Percentiles rank a stretch among this genome's conserved stretches.
These are phyloP conservation scores for Diadema setosum DNA, from an alignment of 35 echinoderm and acorn worm genomes.

Conservation along the genomic window DNA sequence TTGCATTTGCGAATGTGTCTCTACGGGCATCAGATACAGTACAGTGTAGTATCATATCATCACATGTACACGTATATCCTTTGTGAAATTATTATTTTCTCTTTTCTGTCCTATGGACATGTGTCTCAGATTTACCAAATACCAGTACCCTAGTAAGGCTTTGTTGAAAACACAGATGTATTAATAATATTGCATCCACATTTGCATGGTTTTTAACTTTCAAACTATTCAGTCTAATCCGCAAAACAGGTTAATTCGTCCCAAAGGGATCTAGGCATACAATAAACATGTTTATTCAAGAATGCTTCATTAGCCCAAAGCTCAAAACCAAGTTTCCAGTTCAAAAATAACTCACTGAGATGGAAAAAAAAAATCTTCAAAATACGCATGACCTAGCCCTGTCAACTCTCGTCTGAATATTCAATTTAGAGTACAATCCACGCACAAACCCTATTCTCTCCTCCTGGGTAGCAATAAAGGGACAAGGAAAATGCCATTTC, in stretches of 20 bases:
- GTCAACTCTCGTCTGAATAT: neutral
- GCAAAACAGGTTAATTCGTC: too few relatives aligned
- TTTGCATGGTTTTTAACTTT: too few relatives aligned
- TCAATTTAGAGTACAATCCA: neutral
- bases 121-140: neutral
- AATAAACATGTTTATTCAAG: slow-evolving; percentile 9
- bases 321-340: neutral
- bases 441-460: neutral
- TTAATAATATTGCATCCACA: too few relatives aligned
- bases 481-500: neutral
- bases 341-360: neutral
- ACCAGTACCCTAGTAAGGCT: neutral
- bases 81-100: neutral
- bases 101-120: neutral
- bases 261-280: too few relatives aligned
- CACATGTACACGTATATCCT: neutral
- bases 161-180: too few relatives aligned
- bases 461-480: neutral
- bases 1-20: too few relatives aligned
- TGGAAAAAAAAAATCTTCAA: too few relatives aligned
- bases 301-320: neutral
- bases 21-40: too few relatives aligned
- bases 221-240: too few relatives aligned
- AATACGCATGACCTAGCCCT: neutral
- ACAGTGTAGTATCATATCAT: too few relatives aligned